Base-by-base conservation (phyloP, 1,140 invertebrate species). In the Colletes gigas region DNA sequence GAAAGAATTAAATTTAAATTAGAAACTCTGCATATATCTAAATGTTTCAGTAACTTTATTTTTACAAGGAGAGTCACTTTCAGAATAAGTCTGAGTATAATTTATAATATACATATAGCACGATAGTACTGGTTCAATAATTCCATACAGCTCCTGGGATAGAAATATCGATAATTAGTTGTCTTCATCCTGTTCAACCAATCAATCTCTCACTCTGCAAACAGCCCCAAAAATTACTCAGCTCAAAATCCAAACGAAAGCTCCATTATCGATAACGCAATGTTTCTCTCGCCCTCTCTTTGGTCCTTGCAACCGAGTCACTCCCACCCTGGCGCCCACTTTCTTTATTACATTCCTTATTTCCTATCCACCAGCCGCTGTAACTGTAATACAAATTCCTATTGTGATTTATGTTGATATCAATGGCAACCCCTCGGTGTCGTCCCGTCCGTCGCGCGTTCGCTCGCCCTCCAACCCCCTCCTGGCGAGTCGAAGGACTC, bases 301-400 rank as follows among this genome's bases (percentile, higher is more conserved):
- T 44, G 4, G 19, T 8, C 21, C 68, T 14, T 3, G 15, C 39
- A 21, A n/a, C 57, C 78, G 78, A 81, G 62, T 55, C 50, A 82
- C 73, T 60, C 81, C 82, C 78, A 87, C 85, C 79, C 68, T 14
- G 75, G 83, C 86, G 84, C 88, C 90, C 92, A 93, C 93, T 93
- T 93, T 93, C 93, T 93, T 93, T 93, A 93, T 93, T 93, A 93
- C 93, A 93, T 93, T 93, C 92, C 93, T 93, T 93, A 93, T 93
- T 93, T 93, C 91, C 92, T 93, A 93, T 92, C 90, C 90, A 91
- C 89, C 90, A 92, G 91, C 88, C 90, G 90, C 91, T 90, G 90
- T 91, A 93, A 93, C 92, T 93, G 93, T 93, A 93, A 93, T 93
- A 93, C 93, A 93, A 93, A 93, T 93, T 93, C 93, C 92, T 93